Base-by-base conservation (phyloP, 2,797 vertebrate species). In the Gila robusta region DNA sequence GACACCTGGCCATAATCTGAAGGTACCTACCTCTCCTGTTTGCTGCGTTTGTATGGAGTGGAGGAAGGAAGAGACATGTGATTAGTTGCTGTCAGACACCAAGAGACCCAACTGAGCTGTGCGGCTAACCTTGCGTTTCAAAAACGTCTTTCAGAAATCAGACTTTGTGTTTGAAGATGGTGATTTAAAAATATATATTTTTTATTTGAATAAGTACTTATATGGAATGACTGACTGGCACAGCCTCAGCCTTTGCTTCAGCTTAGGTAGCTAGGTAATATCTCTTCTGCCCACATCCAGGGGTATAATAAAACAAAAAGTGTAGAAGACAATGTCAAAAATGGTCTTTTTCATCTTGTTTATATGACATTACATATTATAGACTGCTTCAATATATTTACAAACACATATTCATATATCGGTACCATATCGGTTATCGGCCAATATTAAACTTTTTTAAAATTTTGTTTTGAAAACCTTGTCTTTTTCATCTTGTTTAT, bases 1-100 rank as follows among this genome's bases (percentile, higher is more conserved):
- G 62, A 71, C 72, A 79, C 82, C 62, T 69, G 78, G 35, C 23
- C 52, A n/a, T 64, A 69, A 77, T 73, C 35, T 81, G 26, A 82
- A 54, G 79, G 79, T 89, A 96, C 97, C 94, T 94, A 99, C 98
- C 98, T 98, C 96, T 99, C 98, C 94, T 98, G 97, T 94, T 99
- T 98, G 96, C 98, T 99, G 96, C 90, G 89, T 97, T 96, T 96
- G 95, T 87, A 76, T 5, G 71, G 64, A 81, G 83, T 32, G 52
- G 44, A 77, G 79, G 70, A 85, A 87, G 86, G 71, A 81, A 87
- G 79, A 88, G 52, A 90, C 44, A 87, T 17, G 28, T 81, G 73
- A 83, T 90, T 90, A 90, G 89, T 37, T 62, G 70, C 82, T 79
- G 82, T 76, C 78, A 76, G 82, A 73, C n/a, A 83, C n/a, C 44